Evolutionary conservation across 2,113 vertebrate genomes (phyloP), one percentile per base, ranked within the genome.

Genomic region (Corythoichthys intestinalis): DNA sequence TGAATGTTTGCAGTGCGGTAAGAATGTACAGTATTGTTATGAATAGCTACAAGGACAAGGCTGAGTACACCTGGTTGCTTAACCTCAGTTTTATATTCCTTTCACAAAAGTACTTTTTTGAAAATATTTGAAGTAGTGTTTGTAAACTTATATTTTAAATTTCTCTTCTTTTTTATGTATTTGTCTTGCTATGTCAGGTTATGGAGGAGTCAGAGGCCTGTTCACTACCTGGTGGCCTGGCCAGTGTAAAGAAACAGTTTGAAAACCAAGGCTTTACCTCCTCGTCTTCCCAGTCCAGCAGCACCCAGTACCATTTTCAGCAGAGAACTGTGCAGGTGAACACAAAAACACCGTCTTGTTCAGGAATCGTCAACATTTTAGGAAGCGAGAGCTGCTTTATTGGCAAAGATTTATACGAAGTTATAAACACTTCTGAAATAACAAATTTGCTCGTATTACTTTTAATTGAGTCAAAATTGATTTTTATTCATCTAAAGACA

Each of bases 221-320:
- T 53, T 92, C 92, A 13, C 90, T 97, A 81, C 93, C 95, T 39
- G 96, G 96, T 4, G 96, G 97, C 57, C 89, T 99, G 72, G 95
- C 95, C 80, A 94, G 93, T 6, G 92, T 96, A 77, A 97, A 95
- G 89, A 94, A 92, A 83, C 96, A 96, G 63, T 98, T 99, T 28
- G 96, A 98, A 87, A 94, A 90, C 82, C 93, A 92, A 46, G 90
- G 91, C 84, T 84, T 84, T 44, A 67, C 82, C 4, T 92, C 94
- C 14, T 84, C 87, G 0, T 77, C 84, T 28, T 90, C 92, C 12
- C 89, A 80, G 71, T 93, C 92, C 75, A 86, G 75, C 3, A 88
- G 93, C 83, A 85, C 92, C 83, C 93, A 94, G 48, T 60, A 89
- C 65, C 93, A 94, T 2, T 89, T 88, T 44, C 94, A 94, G 78